phyloP scores from a whole-genome alignment of 2,113 vertebrate species.

The Dissostichus mawsoni region DNA sequence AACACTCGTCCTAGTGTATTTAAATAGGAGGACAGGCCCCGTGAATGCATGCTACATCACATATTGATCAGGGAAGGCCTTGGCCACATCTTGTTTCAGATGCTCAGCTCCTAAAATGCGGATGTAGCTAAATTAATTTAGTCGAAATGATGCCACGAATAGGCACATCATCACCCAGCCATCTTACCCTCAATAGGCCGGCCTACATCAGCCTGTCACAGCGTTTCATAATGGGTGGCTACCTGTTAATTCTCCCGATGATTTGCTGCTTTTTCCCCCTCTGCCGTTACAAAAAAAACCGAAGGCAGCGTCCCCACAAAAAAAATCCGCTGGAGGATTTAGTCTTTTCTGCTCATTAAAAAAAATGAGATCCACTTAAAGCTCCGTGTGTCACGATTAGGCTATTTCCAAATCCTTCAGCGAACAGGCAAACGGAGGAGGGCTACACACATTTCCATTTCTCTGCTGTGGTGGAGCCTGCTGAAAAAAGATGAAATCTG shows the following conservation, averaged over 20 bases:
- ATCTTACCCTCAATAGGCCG: conserved; percentile 52
- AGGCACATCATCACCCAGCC: conserved; percentile 63
- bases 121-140: conserved; percentile 43
- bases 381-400: conserved; percentile 66
- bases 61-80: conserved; percentile 60
- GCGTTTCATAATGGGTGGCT: conserved; percentile 72
- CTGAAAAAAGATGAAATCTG: conserved; percentile 65
- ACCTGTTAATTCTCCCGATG: conserved; percentile 81
- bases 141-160: conserved; percentile 54
- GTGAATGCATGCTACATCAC: conserved; percentile 33
- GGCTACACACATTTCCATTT: conserved; percentile 74
- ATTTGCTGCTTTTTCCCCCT: conserved; percentile 32
- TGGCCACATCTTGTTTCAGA: conserved; percentile 36
- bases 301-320: conserved; percentile 29
- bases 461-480: conserved; percentile 61
- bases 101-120: conserved; percentile 38
- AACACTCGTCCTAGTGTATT: not conserved
- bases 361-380: conserved; percentile 45
- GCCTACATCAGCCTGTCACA: conserved; percentile 49
- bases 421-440: conserved; percentile 68
- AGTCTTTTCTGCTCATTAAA: conserved; percentile 50
- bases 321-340: conserved; percentile 29
- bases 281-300: conserved; percentile 20
- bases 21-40: conserved; percentile 23
- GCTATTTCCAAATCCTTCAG: conserved; percentile 64